A percentile compares a stretch with the other conserved stretches of the same genome.
These are phyloP conservation scores for Petrocephalus microphthalmus DNA, from an alignment of 2,113 vertebrate species.

Conservation along the genomic window DNA sequence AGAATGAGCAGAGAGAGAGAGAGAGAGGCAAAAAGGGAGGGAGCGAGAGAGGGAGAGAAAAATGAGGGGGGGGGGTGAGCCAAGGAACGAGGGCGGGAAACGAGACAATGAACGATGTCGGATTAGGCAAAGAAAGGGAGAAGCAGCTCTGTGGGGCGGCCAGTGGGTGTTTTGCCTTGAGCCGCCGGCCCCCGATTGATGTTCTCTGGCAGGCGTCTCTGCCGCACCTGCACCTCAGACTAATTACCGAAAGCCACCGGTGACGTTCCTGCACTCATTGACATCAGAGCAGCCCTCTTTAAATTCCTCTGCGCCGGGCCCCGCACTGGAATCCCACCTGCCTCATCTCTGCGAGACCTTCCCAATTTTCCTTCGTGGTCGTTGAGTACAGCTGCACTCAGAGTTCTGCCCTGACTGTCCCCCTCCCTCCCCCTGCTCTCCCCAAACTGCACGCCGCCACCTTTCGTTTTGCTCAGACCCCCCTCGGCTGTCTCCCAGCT, in stretches of 20 bases:
- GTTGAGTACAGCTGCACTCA: not conserved
- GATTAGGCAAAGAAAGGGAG: not conserved
- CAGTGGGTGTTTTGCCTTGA: not conserved
- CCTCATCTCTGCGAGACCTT: not conserved
- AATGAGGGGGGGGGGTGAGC: not conserved
- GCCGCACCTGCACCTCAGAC: not conserved
- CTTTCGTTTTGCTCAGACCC: not conserved
- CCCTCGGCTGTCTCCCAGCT: not conserved
- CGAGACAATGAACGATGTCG: slow-evolving; percentile 13
- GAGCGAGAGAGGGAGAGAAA: not conserved
- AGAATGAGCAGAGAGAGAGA: not conserved
- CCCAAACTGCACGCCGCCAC: not conserved
- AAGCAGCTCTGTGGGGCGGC: not conserved
- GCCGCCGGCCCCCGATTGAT: not conserved
- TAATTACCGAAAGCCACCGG: not conserved
- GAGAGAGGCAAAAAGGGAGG: not conserved
- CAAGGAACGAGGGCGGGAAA: not conserved
- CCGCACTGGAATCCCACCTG: not conserved
- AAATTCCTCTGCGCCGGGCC: not conserved
- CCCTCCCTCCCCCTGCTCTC: not conserved
- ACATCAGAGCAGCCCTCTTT: not conserved
- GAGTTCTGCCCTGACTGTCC: not conserved
- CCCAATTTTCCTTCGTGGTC: not conserved
- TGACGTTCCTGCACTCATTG: not conserved
- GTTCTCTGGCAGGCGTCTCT: not conserved